Evolutionary conservation across 2,113 vertebrate genomes (phyloP), one percentile per base, ranked within the genome.

Genomic region (Thomomys bottae): DNA sequence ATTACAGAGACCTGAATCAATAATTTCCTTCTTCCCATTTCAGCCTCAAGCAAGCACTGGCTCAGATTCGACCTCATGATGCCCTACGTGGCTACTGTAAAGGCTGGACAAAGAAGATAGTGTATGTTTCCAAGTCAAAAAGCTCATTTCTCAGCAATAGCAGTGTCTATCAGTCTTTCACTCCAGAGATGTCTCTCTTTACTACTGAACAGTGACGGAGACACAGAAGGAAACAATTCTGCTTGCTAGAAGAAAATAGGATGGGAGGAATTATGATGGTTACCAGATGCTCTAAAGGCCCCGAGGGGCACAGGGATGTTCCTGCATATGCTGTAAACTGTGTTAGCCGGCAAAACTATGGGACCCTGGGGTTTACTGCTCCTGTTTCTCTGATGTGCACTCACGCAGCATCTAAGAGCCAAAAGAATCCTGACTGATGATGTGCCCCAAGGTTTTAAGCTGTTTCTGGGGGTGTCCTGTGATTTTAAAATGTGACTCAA

Each of bases 201-300:
- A 82, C n/a, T 77, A 40, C 45, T 23, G 76, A 91, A 76, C 83
- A 78, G 57, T 73, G 79, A 83, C 49, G 78, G 92, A 92, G 80
- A 86, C 94, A 63, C 93, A 67, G 59, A 84, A 95, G 94, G 83
- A 73, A 94, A 93, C 40, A n/a, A 81, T 86, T 94, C 63, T 84
- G 93, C 88, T 90, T 73, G 84, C 93, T 84, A 76, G 61, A 94
- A 79, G 94, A 71, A 94, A 94, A 87, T 42, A 76, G 80, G 59
- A 93, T 66, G 40, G 79, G 61, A 92, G 78, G 67, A 87, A 78
- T 94, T 71, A 86, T 86, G 94, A 90, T 0, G 2, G 59, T 30
- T 78, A 64, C 81, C 96, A 96, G 96, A 96, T 96, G 96, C 71
- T 86, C 42, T 92, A 78, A 40, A 2, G 40, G 21, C 71, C 92